Evolutionary conservation across 2,113 vertebrate species (phyloP).

Genomic region (Phodopus roborovskii): DNA sequence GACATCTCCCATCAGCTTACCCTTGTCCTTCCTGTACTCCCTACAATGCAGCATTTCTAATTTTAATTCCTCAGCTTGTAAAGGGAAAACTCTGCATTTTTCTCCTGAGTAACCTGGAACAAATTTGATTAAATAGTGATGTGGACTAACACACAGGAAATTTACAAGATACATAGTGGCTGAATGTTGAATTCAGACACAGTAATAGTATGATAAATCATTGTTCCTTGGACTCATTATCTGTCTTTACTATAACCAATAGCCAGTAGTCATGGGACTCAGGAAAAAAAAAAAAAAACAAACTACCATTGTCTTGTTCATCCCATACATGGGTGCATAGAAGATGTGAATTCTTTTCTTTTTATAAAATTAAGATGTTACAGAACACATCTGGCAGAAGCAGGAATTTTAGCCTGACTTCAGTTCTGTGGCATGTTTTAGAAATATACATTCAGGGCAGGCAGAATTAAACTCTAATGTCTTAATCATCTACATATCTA

Average conservation of each 20-base stretch:
- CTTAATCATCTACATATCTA: background rate
- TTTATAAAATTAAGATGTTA: conserved; percentile 52
- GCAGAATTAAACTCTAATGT: conserved; percentile 26
- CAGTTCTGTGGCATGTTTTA: background rate
- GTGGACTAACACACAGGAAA: background rate
- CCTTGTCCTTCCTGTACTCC: background rate
- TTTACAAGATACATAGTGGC: background rate
- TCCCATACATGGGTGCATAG: background rate
- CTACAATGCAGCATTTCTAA: background rate
- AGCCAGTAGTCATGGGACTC: conserved; percentile 34
- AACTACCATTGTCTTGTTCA: conserved; percentile 47
- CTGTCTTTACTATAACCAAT: conserved; percentile 68
- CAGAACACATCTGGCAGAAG: background rate
- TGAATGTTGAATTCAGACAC: conserved; percentile 64
- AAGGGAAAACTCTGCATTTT: background rate
- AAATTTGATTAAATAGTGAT: background rate
- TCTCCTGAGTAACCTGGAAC: background rate
- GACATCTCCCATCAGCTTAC: no score
- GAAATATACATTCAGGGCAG: background rate
- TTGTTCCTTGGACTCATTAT: conserved; percentile 55
- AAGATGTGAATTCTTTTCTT: background rate
- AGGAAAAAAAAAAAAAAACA: background rate
- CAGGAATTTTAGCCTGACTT: background rate
- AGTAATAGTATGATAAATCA: conserved; percentile 57
- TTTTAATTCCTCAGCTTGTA: background rate